Percentiles rank a stretch among this genome's conserved stretches.
These are phyloP conservation scores for Acanthococcus lagerstroemiae DNA, from an alignment of 2,888 invertebrate species.

Conservation along the genomic window DNA sequence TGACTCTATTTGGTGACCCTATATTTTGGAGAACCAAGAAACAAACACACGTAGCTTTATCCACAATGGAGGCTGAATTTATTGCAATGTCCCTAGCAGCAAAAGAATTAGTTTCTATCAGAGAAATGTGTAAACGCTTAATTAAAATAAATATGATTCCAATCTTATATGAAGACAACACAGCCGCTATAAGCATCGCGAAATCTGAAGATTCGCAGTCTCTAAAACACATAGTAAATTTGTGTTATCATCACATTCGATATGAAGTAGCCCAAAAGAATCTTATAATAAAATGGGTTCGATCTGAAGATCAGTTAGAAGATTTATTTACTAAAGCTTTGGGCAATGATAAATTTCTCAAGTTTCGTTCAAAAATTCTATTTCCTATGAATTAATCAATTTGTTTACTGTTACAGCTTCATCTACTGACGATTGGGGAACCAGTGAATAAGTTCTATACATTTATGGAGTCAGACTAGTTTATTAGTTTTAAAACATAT, in stretches of 20 bases:
- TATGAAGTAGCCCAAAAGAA: neutral
- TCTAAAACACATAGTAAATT: neutral
- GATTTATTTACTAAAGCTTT: too few species aligned
- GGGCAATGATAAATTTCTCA: too few species aligned
- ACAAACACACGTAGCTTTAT: neutral
- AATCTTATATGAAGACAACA: neutral
- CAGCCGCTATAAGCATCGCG: too few species aligned
- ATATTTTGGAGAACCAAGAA: neutral
- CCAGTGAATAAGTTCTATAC: too few species aligned
- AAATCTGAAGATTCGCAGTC: neutral
- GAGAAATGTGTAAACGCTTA: neutral
- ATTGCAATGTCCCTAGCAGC: neutral
- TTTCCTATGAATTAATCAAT: too few species aligned
- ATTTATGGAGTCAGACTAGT: too few species aligned
- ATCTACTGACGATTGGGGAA: too few species aligned
- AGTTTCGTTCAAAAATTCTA: too few species aligned
- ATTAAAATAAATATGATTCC: neutral
- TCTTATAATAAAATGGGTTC: too few species aligned
- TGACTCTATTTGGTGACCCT: neutral
- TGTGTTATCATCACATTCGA: neutral
- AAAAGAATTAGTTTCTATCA: neutral
- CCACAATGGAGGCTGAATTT: slow-evolving; percentile 32
- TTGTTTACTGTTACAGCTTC: too few species aligned
- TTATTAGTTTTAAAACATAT: too few species aligned
- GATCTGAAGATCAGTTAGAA: too few species aligned